A percentile compares a stretch with the other conserved stretches of the same genome.
These are phyloP conservation scores for Zygogramma bicolorata DNA, from an alignment of 2,888 invertebrate species.

Conservation along the genomic window DNA sequence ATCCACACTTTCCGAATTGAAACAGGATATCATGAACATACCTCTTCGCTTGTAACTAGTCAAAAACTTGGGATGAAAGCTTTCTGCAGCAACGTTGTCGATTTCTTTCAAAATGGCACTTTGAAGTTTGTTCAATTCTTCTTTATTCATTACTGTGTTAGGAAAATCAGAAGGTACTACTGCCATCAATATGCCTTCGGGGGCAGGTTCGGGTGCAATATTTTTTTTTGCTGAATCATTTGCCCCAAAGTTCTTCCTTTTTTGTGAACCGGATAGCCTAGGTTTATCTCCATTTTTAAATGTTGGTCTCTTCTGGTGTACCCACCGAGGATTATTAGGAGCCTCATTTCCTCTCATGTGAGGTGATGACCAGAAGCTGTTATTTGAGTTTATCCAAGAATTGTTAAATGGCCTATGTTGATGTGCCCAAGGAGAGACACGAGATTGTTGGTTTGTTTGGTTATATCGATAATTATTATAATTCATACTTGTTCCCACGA, in stretches of 20 bases:
- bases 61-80: constrained; percentile 32
- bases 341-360: not conserved
- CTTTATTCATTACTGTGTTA: constrained; percentile 23
- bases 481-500: constrained; percentile 19
- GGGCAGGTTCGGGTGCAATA: constrained; percentile 12
- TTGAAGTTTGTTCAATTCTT: constrained; percentile 27
- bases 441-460: constrained; percentile 5
- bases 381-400: not conserved
- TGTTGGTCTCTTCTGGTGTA: not conserved
- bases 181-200: constrained; percentile 26
- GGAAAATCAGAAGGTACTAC: constrained; percentile 29
- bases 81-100: constrained; percentile 25
- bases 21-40: constrained; percentile 26
- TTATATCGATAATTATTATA: constrained; percentile 15
- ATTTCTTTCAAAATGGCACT: constrained; percentile 27
- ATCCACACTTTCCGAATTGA: constrained; percentile 28
- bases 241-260: not conserved
- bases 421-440: not conserved
- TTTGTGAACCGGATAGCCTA: not conserved
- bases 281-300: not conserved
- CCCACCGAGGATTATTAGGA: not conserved
- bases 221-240: not conserved
- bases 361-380: not conserved
- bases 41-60: constrained; percentile 25
- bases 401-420: not conserved